phyloP scores from a whole-genome alignment of 2,888 invertebrate genomes.

The Iphiclides podalirius region DNA sequence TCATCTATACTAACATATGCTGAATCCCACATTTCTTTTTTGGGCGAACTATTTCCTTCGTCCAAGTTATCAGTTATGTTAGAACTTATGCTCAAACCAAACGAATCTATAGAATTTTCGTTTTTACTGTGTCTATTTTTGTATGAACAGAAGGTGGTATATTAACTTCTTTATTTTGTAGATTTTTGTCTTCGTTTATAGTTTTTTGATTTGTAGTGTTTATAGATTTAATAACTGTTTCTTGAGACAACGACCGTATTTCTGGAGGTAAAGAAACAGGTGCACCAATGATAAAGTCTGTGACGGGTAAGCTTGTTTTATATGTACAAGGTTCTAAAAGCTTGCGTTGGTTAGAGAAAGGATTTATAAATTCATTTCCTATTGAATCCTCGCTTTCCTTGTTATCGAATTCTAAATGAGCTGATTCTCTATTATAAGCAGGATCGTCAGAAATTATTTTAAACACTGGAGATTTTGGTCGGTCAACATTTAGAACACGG shows the following conservation, averaged over 20 bases:
- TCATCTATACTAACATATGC: slow-evolving; percentile 79
- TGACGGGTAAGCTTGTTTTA: slow-evolving; percentile 41
- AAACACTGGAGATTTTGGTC: slow-evolving; percentile 67
- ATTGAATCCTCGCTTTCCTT: slow-evolving; percentile 28
- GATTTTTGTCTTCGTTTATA: slow-evolving; percentile 2
- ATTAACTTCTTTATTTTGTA: slow-evolving; percentile 16
- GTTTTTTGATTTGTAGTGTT: slow-evolving; percentile 33
- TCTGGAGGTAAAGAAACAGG: slow-evolving; percentile 71
- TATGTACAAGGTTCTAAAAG: slow-evolving; percentile 27
- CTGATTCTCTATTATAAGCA: slow-evolving; percentile 45
- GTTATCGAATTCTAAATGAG: slow-evolving; percentile 45
- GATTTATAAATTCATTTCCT: slow-evolving; percentile 62
- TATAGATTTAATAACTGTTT: slow-evolving; percentile 52
- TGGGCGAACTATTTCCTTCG: slow-evolving; percentile 46
- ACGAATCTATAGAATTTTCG: not conserved
- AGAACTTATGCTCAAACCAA: slow-evolving; percentile 23
- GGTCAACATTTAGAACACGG: slow-evolving; percentile 34
- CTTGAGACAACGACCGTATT: slow-evolving; percentile 53
- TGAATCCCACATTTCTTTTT: slow-evolving; percentile 74
- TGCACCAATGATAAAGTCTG: slow-evolving; percentile 75
- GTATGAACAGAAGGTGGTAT: slow-evolving; percentile 14
- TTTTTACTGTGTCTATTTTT: not conserved
- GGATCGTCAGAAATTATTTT: slow-evolving; percentile 61
- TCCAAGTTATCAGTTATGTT: slow-evolving; percentile 27
- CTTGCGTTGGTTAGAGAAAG: slow-evolving; percentile 55